Evolutionary conservation across 2,888 invertebrate species (phyloP), one percentile per base, ranked within the genome.

Genomic region (Pristionchus entomophagus): DNA sequence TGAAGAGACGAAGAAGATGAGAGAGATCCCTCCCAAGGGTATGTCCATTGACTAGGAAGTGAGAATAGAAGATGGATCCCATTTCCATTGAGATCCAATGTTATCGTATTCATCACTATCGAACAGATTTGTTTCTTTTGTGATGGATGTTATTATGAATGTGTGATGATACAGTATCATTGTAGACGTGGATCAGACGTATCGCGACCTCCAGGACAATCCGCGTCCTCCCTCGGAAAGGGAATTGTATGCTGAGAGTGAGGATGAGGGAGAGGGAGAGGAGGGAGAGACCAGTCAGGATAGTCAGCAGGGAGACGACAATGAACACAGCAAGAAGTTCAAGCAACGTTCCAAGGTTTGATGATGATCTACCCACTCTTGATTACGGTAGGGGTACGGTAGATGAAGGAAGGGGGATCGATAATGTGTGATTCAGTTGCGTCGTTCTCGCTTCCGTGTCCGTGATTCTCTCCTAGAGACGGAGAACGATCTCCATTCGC

Each of bases 361-460:
- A 77, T 1, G 12, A 29, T n/a, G n/a, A n/a, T n/a, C n/a, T n/a
- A n/a, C n/a, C 62, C 12, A n/a, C 62, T 32, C 62, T 22, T 22
- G 51, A 51, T 5, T 51, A 51, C 19, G 51, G 22, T 51, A 22
- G 56, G 56, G 26, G 26, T 29, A 32, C 2, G 32, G 32, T 62
- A 62, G 62, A 62, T 29, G 32, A 17, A 14, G 5, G 26, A 62
- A 62, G 6, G 32, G 32, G 12, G 32, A 62, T 62, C 14, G 62
- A 62, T 62, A 32, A n/a, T n/a, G n/a, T 32, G 5, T 32, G 5
- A 22, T 65, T 65, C 45, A 84, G 83, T 22, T 65, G 3, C 83
- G 83, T 84, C 83, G 83, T 49, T 84, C 83, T 5, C 14, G n/a
- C 10, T 84, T 49, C 83, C 83, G 83, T 32, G 83, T 84, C 29